phyloP scores from a whole-genome alignment of 2,888 invertebrate species.

The Stenotaenia linearis region DNA sequence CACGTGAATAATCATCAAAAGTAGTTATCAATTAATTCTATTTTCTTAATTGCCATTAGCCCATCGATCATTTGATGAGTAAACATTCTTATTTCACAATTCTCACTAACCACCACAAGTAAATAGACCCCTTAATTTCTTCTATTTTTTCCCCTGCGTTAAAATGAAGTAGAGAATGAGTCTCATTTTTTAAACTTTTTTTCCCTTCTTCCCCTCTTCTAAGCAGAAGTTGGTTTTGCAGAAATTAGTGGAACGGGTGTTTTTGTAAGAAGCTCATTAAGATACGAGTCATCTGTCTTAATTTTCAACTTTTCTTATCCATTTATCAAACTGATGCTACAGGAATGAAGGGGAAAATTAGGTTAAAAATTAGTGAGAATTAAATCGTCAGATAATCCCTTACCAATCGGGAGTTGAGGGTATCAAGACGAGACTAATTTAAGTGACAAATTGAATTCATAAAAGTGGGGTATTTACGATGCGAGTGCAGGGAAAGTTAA shows the following conservation, averaged over 20 bases:
- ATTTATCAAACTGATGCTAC: neutral
- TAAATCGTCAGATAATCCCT: constrained; percentile 5
- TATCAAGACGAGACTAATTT: constrained; percentile 1
- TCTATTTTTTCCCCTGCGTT: neutral
- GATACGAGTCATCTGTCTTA: constrained; percentile 21
- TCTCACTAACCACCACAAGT: neutral
- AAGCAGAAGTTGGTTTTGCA: neutral
- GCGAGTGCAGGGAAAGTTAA: neutral
- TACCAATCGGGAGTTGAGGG: neutral
- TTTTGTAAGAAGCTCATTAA: constrained; percentile 20
- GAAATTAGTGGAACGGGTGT: neutral
- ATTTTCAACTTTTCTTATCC: constrained; percentile 22
- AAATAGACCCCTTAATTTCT: neutral
- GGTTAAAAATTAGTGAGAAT: neutral
- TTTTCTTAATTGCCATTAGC: neutral
- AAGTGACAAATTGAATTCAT: constrained; percentile 17
- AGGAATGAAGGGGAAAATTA: neutral
- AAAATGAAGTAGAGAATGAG: neutral
- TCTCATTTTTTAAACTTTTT: neutral
- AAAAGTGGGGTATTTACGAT: constrained; percentile 3
- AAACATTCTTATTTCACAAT: neutral
- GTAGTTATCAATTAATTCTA: too few relatives aligned
- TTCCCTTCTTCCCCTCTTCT: neutral
- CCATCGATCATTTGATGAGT: neutral
- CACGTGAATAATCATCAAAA: too few relatives aligned